Evolutionary conservation across 2,888 invertebrate genomes (phyloP).

Genomic region (Iphiclides podalirius): DNA sequence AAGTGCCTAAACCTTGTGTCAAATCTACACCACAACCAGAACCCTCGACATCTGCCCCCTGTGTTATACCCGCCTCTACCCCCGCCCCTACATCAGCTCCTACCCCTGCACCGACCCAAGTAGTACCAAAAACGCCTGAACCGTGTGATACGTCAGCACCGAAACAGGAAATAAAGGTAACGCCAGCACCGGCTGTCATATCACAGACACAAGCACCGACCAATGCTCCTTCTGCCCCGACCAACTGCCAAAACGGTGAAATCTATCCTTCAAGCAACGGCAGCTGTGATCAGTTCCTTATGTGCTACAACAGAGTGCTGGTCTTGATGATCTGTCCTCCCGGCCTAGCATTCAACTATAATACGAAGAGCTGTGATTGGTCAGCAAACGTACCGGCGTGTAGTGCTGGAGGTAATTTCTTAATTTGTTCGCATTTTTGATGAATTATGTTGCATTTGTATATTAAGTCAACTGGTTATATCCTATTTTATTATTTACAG

Average conservation of each 20-base stretch:
- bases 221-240: too few species aligned
- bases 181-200: neutral
- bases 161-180: neutral
- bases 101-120: neutral
- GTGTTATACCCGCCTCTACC: neutral
- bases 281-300: conserved; percentile 15
- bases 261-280: conserved; percentile 6
- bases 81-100: too few species aligned
- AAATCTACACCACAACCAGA: neutral
- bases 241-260: conserved; percentile 8
- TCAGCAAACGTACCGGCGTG: neutral
- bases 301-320: conserved; percentile 6
- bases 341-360: conserved; percentile 85
- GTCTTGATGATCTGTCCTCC: conserved; percentile 84
- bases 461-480: too few species aligned
- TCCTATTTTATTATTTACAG: too few species aligned
- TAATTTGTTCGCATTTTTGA: too few species aligned
- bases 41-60: neutral
- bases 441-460: too few species aligned
- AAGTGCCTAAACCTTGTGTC: neutral
- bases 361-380: neutral
- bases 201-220: neutral
- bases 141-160: neutral
- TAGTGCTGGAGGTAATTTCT: neutral
- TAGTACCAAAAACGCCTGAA: neutral